These are phyloP conservation scores for Sapayoa aenigma DNA, from an alignment of 2,113 vertebrate species.

Conservation along the genomic window DNA sequence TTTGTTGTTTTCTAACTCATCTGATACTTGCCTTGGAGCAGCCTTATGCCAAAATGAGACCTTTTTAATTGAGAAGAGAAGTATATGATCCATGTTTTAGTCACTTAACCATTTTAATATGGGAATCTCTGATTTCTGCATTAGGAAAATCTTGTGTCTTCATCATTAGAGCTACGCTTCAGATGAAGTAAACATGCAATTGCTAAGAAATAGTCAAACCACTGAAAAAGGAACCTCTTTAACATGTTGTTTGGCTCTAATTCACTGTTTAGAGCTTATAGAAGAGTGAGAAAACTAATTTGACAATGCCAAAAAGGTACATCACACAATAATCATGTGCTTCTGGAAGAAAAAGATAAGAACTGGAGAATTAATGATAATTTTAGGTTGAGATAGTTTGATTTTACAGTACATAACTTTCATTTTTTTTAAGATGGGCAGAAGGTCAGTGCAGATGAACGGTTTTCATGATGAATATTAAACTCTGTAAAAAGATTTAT, in stretches of 20 bases:
- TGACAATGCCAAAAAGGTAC: neutral
- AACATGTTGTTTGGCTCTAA: neutral
- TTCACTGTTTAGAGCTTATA: neutral
- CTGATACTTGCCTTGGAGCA: neutral
- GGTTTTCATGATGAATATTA: neutral
- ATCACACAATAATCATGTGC: neutral
- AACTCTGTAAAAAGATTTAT: slow-evolving; percentile 9
- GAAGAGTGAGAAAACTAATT: neutral
- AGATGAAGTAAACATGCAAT: neutral
- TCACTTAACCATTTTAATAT: neutral
- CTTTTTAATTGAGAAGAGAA: neutral
- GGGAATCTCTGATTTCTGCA: neutral
- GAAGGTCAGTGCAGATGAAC: neutral
- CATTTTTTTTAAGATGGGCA: neutral
- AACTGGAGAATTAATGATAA: neutral
- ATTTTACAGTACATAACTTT: neutral
- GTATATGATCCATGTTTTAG: neutral
- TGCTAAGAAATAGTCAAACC: neutral
- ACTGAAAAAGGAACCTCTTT: neutral
- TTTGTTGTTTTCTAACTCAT: neutral
- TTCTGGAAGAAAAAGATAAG: neutral
- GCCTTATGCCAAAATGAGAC: neutral
- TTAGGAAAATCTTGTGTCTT: neutral
- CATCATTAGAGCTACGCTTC: neutral
- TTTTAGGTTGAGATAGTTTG: neutral